phyloP scores from a whole-genome alignment of 2,797 vertebrate species.

The Hafferia zeledoni region DNA sequence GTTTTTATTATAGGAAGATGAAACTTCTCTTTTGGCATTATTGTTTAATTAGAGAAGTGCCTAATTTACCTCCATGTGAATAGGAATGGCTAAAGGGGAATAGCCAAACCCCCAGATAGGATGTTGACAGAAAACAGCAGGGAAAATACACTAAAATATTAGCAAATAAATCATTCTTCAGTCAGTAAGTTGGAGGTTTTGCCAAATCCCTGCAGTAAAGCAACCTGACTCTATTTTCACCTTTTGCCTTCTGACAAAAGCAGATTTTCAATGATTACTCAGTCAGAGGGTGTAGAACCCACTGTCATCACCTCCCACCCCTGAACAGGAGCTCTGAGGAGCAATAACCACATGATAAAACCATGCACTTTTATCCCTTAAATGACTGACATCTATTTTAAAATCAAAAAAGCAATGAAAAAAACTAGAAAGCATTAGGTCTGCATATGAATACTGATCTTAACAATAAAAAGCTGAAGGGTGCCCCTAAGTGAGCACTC shows the following conservation, averaged over 20 bases:
- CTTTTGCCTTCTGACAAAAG: background rate
- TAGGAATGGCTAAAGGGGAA: background rate
- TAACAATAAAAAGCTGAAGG: background rate
- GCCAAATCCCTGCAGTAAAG: background rate
- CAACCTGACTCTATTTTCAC: background rate
- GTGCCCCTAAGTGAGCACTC: background rate
- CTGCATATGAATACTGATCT: background rate
- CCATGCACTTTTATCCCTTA: background rate
- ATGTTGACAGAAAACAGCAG: background rate
- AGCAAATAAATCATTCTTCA: background rate
- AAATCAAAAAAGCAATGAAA: background rate
- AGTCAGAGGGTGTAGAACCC: background rate
- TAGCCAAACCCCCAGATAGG: rapidly evolving
- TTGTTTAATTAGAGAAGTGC: background rate
- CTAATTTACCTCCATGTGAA: background rate
- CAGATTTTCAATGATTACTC: background rate
- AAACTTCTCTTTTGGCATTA: background rate
- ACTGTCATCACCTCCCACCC: background rate
- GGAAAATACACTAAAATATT: rapidly evolving
- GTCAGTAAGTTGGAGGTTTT: background rate
- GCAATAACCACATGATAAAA: background rate
- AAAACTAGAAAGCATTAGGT: background rate
- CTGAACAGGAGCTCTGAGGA: background rate
- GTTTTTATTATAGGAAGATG: background rate
- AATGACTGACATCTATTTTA: background rate